These are phyloP conservation scores for Endomychus coccineus DNA, from an alignment of 2,888 invertebrate genomes.

Conservation along the genomic window DNA sequence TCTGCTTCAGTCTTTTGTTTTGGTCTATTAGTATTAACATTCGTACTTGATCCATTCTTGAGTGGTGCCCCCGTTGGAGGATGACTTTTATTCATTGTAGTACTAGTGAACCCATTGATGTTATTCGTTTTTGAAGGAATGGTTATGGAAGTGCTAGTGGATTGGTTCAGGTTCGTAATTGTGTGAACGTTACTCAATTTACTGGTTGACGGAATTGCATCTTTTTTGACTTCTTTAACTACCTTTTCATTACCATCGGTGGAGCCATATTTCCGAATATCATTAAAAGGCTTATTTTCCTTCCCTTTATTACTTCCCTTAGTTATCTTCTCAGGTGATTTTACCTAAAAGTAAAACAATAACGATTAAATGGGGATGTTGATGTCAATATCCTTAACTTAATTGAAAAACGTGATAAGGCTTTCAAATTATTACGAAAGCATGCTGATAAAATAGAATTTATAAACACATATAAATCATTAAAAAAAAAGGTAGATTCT, in stretches of 20 bases:
- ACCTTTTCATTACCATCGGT: too few species aligned
- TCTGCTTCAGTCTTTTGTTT: neutral
- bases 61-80: conserved; percentile 1
- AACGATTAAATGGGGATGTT: too few species aligned
- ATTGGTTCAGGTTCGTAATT: conserved; percentile 7
- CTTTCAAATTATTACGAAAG: too few species aligned
- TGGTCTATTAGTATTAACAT: conserved; percentile 22
- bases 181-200: conserved; percentile 21
- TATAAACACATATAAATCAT: too few species aligned
- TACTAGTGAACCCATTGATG: conserved; percentile 27
- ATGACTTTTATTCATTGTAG: neutral
- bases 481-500: too few species aligned
- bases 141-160: conserved; percentile 6
- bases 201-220: too few species aligned
- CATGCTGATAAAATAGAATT: too few species aligned
- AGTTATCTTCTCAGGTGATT: conserved; percentile 26
- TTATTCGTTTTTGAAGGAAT: conserved; percentile 26
- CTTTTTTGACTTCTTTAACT: too few species aligned
- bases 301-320: conserved; percentile 9
- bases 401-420: too few species aligned
- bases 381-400: neutral
- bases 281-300: conserved; percentile 8
- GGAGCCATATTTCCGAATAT: conserved; percentile 31
- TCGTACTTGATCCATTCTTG: conserved; percentile 15
- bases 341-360: conserved; percentile 23